These are phyloP conservation scores for Ricordea florida DNA, from an alignment of 92 coral and sea anemone species.

Conservation along the genomic window DNA sequence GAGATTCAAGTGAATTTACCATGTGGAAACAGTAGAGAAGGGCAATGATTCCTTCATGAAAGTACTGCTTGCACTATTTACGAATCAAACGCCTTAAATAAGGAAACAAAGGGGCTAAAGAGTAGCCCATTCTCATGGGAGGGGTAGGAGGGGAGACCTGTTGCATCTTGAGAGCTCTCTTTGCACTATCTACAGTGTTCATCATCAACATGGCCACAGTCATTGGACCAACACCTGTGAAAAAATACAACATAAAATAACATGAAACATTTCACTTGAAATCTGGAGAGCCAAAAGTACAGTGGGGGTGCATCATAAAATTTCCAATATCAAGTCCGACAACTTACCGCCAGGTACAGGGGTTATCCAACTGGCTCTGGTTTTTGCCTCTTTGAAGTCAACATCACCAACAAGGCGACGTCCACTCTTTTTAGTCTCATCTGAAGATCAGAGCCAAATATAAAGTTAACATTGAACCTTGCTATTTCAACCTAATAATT, in stretches of 20 bases:
- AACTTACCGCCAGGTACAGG: conserved; percentile 97
- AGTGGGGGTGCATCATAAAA: too few species aligned
- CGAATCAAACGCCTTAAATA: conserved; percentile 75
- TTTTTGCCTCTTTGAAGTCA: conserved; percentile 78
- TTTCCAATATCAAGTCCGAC: too few species aligned
- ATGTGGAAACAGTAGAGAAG: too few species aligned
- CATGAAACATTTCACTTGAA: too few species aligned
- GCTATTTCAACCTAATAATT: too few species aligned
- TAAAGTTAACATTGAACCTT: too few species aligned
- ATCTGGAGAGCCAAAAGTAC: background rate
- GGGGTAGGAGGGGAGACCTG: conserved; percentile 88
- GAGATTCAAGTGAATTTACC: too few species aligned
- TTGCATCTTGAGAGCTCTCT: conserved; percentile 83
- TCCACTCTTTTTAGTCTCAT: conserved; percentile 94
- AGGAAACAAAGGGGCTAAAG: conserved; percentile 87
- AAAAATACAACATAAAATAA: background rate
- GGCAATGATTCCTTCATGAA: background rate
- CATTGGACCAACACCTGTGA: conserved; percentile 99
- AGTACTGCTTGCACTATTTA: conserved; percentile 50
- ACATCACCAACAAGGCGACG: conserved; percentile 98
- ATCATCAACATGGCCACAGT: conserved; percentile 99
- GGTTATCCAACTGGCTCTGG: conserved; percentile 96
- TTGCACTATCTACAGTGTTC: conserved; percentile 97
- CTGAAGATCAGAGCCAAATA: conserved; percentile 16
- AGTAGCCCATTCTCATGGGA: conserved; percentile 88